These are phyloP conservation scores for Cyclura pinguis DNA, from an alignment of 2,797 vertebrate species.

Conservation along the genomic window DNA sequence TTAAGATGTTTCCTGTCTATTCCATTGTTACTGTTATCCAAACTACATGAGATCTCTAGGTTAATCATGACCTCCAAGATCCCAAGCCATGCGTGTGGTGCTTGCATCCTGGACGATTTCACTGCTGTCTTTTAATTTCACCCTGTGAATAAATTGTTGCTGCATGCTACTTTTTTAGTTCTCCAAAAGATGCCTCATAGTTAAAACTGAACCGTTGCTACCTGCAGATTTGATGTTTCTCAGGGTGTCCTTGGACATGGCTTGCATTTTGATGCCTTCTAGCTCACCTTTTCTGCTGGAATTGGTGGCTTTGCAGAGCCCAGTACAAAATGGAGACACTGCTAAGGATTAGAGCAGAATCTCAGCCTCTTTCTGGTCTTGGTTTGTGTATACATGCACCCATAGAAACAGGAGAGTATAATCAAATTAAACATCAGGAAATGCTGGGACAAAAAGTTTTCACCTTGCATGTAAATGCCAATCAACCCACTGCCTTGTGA, in stretches of 20 bases:
- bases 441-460: not conserved
- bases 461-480: not conserved
- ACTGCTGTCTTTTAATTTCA: not conserved
- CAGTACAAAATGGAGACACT: not conserved
- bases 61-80: conserved; percentile 12
- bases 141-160: not conserved
- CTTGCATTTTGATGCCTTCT: not conserved
- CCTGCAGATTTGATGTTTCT: not conserved
- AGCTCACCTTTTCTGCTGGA: no score
- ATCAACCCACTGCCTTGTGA: not conserved
- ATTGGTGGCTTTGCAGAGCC: not conserved
- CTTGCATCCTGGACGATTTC: not conserved
- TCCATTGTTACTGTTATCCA: conserved; percentile 14
- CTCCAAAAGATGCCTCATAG: not conserved
- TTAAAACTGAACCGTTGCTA: not conserved
- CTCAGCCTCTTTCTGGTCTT: not conserved
- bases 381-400: not conserved
- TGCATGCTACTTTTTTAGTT: not conserved
- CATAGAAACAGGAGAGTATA: not conserved
- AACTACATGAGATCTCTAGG: not conserved
- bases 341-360: not conserved
- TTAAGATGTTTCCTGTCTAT: conserved; percentile 24
- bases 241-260: not conserved
- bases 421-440: not conserved
- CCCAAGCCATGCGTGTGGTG: not conserved